Evolutionary conservation across 1,140 invertebrate genomes (phyloP).

Genomic region (Temnothorax longispinosus): DNA sequence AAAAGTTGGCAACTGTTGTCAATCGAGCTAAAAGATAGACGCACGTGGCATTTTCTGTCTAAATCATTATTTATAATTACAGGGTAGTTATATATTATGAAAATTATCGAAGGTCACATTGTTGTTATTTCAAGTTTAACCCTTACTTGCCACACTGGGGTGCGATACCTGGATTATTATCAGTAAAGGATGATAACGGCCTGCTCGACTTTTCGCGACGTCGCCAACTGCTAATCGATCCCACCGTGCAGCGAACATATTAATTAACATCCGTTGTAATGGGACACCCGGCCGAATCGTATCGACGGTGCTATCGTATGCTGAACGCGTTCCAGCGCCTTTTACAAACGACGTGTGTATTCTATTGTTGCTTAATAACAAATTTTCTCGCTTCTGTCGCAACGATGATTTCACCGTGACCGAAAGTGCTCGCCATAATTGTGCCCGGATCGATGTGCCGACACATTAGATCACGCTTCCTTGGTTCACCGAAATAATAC

Average conservation of each 20-base stretch:
- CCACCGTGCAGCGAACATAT: not conserved
- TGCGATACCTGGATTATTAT: not conserved
- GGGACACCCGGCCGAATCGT: not conserved
- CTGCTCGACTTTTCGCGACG: not conserved
- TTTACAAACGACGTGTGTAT: not conserved
- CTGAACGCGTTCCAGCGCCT: slow-evolving; percentile 47
- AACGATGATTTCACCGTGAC: slow-evolving; percentile 79
- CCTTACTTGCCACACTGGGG: too few relatives aligned
- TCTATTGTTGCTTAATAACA: slow-evolving; percentile 70
- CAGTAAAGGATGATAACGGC: not conserved
- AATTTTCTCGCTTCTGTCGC: slow-evolving; percentile 78
- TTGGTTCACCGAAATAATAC: not conserved
- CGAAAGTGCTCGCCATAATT: slow-evolving; percentile 78
- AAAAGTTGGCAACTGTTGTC: not conserved
- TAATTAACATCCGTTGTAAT: slow-evolving; percentile 19
- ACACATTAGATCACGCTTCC: slow-evolving; percentile 62
- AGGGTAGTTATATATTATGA: not conserved
- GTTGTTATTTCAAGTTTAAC: not conserved
- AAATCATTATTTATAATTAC: too few relatives aligned
- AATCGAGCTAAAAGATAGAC: too few relatives aligned
- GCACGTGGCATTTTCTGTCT: too few relatives aligned
- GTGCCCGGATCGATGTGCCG: slow-evolving; percentile 44
- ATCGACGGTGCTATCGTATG: slow-evolving; percentile 36
- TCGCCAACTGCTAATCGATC: not conserved
- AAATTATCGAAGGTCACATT: not conserved